phyloP scores from a whole-genome alignment of 2,888 invertebrate genomes.

The Patella pellucida region DNA sequence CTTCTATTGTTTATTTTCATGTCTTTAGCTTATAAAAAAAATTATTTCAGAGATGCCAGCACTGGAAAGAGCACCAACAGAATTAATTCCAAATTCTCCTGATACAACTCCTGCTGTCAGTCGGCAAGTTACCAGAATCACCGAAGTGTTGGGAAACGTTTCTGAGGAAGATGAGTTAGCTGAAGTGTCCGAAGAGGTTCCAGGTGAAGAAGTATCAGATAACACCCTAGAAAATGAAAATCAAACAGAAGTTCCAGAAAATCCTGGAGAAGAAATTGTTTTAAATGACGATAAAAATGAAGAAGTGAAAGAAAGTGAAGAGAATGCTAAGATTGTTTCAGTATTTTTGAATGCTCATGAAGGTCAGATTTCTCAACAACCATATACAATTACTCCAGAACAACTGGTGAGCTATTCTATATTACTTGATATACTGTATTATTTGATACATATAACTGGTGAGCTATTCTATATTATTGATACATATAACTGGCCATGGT shows the following conservation, averaged over 20 bases:
- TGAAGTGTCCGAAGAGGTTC: conserved; percentile 10
- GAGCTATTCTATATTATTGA: no score
- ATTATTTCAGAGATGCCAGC: neutral
- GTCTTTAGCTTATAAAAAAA: no score
- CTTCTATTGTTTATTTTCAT: no score
- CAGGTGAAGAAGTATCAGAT: neutral
- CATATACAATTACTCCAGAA: conserved; percentile 55
- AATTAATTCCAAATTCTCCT: conserved; percentile 57
- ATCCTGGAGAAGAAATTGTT: conserved; percentile 3
- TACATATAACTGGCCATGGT: no score
- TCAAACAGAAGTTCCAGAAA: neutral
- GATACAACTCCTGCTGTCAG: conserved; percentile 50
- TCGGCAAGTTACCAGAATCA: conserved; percentile 33
- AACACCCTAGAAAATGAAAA: neutral
- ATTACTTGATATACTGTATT: no score
- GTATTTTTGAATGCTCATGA: conserved; percentile 55
- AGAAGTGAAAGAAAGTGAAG: conserved; percentile 13
- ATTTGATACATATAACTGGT: no score
- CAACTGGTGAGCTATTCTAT: conserved; percentile 56
- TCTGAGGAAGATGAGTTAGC: neutral
- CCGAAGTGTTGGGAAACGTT: conserved; percentile 13
- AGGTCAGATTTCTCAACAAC: conserved; percentile 45
- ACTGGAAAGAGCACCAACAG: conserved; percentile 21
- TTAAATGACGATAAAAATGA: conserved; percentile 6
- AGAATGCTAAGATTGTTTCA: conserved; percentile 51